These are phyloP conservation scores for Suricata suricatta DNA, from an alignment of 2,113 vertebrate genomes.

Conservation along the genomic window DNA sequence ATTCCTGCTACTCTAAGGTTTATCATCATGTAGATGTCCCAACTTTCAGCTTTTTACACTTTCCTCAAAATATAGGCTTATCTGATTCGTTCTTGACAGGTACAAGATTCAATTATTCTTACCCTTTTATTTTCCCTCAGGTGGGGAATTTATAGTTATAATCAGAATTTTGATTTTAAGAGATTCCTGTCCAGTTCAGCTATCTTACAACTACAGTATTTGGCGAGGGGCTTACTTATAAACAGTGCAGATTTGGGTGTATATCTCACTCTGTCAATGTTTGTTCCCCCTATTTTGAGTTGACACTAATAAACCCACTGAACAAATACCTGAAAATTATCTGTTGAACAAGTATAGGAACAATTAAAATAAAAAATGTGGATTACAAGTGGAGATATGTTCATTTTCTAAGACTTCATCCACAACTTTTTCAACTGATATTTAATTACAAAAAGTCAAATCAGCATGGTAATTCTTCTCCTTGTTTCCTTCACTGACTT, in stretches of 20 bases:
- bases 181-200: not conserved
- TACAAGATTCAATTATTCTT: not conserved
- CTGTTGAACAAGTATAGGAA: not conserved
- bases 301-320: not conserved
- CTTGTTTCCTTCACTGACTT: not conserved
- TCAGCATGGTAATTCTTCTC: not conserved
- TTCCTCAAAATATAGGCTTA: not conserved
- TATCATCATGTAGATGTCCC: not conserved
- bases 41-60: not conserved
- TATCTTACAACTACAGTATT: not conserved
- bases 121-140: not conserved
- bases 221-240: not conserved
- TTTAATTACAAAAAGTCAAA: not conserved
- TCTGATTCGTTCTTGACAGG: not conserved
- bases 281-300: not conserved
- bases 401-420: not conserved
- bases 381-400: not conserved
- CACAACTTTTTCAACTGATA: not conserved
- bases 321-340: not conserved
- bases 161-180: slow-evolving; percentile 3
- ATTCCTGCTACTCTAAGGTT: not conserved
- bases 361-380: not conserved
- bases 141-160: not conserved
- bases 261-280: not conserved
- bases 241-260: not conserved